These are phyloP conservation scores for Rhyzopertha dominica DNA, from an alignment of 1,140 invertebrate species.

Conservation along the genomic window DNA sequence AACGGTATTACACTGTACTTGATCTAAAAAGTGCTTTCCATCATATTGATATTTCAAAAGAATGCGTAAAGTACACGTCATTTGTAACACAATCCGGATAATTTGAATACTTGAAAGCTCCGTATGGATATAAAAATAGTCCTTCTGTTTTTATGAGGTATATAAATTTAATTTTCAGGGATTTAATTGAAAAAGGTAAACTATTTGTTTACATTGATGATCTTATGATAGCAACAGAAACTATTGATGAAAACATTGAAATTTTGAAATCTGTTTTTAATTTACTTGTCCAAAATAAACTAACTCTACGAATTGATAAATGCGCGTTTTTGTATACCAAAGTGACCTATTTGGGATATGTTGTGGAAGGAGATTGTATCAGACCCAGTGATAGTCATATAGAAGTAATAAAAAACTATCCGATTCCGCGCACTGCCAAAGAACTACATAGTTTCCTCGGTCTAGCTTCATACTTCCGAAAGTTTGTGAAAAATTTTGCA, in stretches of 20 bases:
- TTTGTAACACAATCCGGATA: constrained; percentile 2
- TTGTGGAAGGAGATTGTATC: constrained; percentile 4
- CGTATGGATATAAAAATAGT: constrained; percentile 12
- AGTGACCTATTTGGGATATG: constrained; percentile 6
- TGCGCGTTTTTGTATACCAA: too few relatives aligned
- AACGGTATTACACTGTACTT: constrained; percentile 27
- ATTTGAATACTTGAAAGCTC: constrained; percentile 13
- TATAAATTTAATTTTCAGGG: constrained; percentile 7
- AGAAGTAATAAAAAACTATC: neutral
- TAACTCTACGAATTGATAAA: constrained; percentile 5
- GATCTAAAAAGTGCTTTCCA: constrained; percentile 25
- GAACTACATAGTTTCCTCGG: constrained; percentile 11
- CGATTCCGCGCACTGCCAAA: constrained; percentile 1
- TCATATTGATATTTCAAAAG: constrained; percentile 21
- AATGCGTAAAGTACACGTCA: constrained; percentile 3
- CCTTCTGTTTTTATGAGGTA: too few relatives aligned
- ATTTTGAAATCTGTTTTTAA: too few relatives aligned
- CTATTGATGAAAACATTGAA: constrained; percentile 4
- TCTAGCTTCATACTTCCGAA: constrained; percentile 9
- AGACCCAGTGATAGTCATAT: constrained; percentile 4
- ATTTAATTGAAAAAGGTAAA: constrained; percentile 6
- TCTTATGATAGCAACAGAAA: constrained; percentile 7
- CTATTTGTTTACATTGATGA: constrained; percentile 10
- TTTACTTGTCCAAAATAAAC: constrained; percentile 2
- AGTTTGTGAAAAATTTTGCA: constrained; percentile 8